A percentile compares a stretch with the other conserved stretches of the same genome.
These are phyloP conservation scores for Hydropsyche tenuis DNA, from an alignment of 1,140 invertebrate species.

Conservation along the genomic window DNA sequence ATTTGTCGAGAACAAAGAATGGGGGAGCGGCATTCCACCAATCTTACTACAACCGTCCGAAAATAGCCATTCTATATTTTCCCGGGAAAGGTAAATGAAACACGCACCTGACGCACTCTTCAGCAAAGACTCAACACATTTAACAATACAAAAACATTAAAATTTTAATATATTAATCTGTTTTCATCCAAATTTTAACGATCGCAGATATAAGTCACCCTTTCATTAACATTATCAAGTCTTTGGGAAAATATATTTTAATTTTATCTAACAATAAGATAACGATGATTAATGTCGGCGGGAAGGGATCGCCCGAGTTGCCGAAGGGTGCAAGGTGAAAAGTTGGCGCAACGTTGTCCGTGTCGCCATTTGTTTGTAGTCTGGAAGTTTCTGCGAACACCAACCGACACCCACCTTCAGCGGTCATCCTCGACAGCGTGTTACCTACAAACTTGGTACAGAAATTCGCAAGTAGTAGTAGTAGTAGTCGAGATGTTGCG, in stretches of 20 bases:
- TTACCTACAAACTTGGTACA: slow-evolving; percentile 26
- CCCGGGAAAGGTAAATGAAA: slow-evolving; percentile 9
- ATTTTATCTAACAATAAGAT: not conserved
- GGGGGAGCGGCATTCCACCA: slow-evolving; percentile 4
- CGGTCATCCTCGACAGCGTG: slow-evolving; percentile 38
- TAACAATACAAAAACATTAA: too few relatives aligned
- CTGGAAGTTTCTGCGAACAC: slow-evolving; percentile 9
- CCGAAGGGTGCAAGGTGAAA: slow-evolving; percentile 19
- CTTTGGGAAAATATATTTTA: too few relatives aligned
- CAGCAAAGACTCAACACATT: too few relatives aligned
- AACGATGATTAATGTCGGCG: not conserved
- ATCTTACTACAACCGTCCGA: not conserved
- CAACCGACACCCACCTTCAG: slow-evolving; percentile 14
- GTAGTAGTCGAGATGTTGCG: slow-evolving; percentile 13
- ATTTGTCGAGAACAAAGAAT: slow-evolving; percentile 1
- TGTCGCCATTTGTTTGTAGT: slow-evolving; percentile 36
- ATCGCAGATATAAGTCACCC: too few relatives aligned
- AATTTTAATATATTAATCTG: too few relatives aligned
- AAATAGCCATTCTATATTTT: not conserved
- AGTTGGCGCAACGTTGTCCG: slow-evolving; percentile 25
- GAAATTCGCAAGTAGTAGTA: slow-evolving; percentile 29
- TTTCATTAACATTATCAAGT: too few relatives aligned
- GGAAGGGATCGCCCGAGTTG: not conserved
- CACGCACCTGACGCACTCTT: not conserved
- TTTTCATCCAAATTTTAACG: too few relatives aligned